Base-by-base conservation (phyloP, 2,797 vertebrate species). In the Dendrocincla fuliginosa region DNA sequence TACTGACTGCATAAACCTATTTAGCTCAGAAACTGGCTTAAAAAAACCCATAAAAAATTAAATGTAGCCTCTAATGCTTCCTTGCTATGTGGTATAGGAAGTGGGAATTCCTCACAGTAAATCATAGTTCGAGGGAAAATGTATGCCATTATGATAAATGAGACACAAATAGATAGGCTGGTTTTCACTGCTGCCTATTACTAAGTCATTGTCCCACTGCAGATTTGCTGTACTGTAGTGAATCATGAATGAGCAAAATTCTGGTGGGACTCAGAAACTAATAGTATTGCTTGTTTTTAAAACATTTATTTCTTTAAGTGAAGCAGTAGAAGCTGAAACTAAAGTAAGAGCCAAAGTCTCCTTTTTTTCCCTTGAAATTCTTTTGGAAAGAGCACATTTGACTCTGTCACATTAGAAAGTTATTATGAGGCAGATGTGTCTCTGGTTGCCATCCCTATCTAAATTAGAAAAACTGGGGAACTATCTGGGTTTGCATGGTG, bases 91-190 rank as follows among this genome's bases (percentile, higher is more conserved):
- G 22, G 22, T 65, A 39, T 68, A 61, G 76, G 68, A 81, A 94
- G 55, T n/a, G 27, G 46, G 71, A 90, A 68, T 96, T 59, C 78
- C 52, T 96, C 53, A 80, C 22, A 75, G 57, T 75, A 93, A 91
- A 65, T 82, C 87, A 77, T 16, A 94, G 52, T 95, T 94, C 73
- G 49, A 84, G 88, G 64, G 70, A 82, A 82, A 90, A 80, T 35
- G 23, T 65, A 84, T 87, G 46, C 82, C 60, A 23, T 90, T 89
- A 78, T 87, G 61, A 32, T 75, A 93, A 87, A 50, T 33, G 24
- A 39, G 37, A 27, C 56, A 59, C n/a, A 70, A 90, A 94, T 87
- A 63, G 10, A 67, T 55, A 79, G n/a, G 12, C 55, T 84, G 55
- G n/a, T 27, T 92, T 90, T 90, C 63, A 37, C 18, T 70, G 44